Percentiles rank a stretch among this genome's conserved stretches.
Evolutionary conservation across 2,113 vertebrate genomes (phyloP).

Genomic region (Eurystomus gularis): DNA sequence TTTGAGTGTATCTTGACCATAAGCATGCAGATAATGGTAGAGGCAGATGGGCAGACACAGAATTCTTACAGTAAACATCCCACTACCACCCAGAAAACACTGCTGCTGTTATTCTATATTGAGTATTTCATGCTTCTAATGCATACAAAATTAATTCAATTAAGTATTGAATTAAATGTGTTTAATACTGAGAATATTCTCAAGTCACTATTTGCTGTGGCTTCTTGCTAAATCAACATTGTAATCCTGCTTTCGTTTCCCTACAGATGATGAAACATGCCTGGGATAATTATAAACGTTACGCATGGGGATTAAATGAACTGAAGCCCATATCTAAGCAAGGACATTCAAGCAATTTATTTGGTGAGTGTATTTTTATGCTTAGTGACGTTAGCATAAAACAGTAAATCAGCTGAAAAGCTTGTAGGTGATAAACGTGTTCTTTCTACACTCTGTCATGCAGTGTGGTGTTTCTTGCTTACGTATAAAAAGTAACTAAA

Average conservation of each 20-base stretch:
- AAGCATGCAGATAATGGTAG: neutral
- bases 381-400: constrained; percentile 41
- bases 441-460: neutral
- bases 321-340: constrained; percentile 93
- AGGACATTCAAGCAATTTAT: constrained; percentile 98
- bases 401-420: constrained; percentile 47
- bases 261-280: constrained; percentile 97
- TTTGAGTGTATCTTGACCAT: neutral
- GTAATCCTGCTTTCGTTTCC: constrained; percentile 67
- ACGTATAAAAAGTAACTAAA: neutral
- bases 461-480: neutral
- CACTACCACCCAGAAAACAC: neutral
- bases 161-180: constrained; percentile 23
- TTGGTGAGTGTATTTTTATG: constrained; percentile 82
- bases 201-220: constrained; percentile 33
- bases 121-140: neutral
- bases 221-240: constrained; percentile 61
- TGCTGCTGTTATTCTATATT: neutral
- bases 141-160: neutral
- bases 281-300: constrained; percentile 94
- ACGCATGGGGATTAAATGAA: constrained; percentile 97
- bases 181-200: constrained; percentile 22
- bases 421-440: constrained; percentile 24
- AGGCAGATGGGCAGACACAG: neutral
- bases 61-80: neutral